Conservation (phyloP, 2,797 vertebrate species). For the Enteromius treurensis region DNA sequence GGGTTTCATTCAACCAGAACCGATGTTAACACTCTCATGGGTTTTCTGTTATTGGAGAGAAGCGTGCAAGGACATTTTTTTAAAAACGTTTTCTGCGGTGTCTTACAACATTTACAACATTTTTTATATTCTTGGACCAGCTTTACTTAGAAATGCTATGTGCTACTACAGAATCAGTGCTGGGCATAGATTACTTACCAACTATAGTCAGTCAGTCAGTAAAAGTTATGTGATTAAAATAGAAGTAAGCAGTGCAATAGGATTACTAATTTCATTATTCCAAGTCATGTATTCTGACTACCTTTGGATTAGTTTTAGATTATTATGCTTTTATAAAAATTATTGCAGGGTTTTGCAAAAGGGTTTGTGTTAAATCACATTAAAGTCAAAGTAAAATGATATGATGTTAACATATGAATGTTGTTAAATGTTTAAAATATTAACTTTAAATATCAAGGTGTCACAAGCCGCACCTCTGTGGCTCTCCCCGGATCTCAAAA, state of each 20-base stretch:
- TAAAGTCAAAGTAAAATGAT: not conserved
- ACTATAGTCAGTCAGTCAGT: not conserved
- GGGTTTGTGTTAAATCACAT: not conserved
- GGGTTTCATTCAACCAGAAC: constrained; percentile 10
- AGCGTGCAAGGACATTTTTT: not conserved
- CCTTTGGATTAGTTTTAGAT: not conserved
- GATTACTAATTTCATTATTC: not conserved
- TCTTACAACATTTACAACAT: not conserved
- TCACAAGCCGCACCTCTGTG: too few species aligned
- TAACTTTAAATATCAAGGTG: not conserved
- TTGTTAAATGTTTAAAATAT: not conserved
- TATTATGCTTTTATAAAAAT: not conserved
- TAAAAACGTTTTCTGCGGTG: not conserved
- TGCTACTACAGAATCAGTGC: not conserved
- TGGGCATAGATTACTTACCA: not conserved
- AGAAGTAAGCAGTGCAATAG: not conserved
- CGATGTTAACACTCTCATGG: not conserved
- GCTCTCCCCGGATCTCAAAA: too few species aligned
- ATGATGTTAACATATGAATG: not conserved
- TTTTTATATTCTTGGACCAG: not conserved
- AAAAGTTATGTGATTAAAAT: not conserved
- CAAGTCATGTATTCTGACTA: not conserved
- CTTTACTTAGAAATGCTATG: not conserved
- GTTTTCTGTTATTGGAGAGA: not conserved
- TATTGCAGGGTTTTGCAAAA: not conserved